Evolutionary conservation across 1,140 invertebrate genomes (phyloP).

Genomic region (Zophobas atratus): DNA sequence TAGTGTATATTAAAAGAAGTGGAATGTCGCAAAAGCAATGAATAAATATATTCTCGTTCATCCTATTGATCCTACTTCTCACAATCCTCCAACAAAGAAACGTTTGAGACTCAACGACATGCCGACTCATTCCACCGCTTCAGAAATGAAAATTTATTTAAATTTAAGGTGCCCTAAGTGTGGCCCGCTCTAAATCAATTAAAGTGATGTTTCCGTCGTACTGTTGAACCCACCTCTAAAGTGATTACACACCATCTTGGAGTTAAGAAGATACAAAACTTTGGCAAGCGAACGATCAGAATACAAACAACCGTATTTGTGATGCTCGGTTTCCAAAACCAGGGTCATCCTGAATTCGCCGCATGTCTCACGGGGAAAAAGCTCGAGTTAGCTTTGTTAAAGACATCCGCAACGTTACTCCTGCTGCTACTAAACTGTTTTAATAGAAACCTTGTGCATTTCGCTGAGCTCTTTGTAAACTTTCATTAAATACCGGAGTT

Average conservation of each 20-base stretch:
- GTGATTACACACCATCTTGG: slow-evolving; percentile 61
- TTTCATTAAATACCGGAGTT: slow-evolving; percentile 53
- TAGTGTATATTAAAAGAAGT: too few relatives aligned
- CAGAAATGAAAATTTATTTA: slow-evolving; percentile 31
- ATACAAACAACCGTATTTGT: slow-evolving; percentile 64
- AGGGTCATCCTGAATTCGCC: slow-evolving; percentile 60
- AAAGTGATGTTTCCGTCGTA: slow-evolving; percentile 44
- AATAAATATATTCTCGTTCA: background rate
- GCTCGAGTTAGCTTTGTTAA: slow-evolving; percentile 61
- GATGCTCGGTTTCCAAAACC: slow-evolving; percentile 62
- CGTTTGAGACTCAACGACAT: background rate
- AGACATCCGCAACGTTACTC: slow-evolving; percentile 57
- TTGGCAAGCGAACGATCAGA: slow-evolving; percentile 53
- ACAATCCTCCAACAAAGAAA: slow-evolving; percentile 9
- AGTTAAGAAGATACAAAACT: slow-evolving; percentile 64
- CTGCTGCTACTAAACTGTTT: slow-evolving; percentile 49
- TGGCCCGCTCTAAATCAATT: slow-evolving; percentile 42
- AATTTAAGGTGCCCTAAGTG: slow-evolving; percentile 31
- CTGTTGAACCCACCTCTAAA: slow-evolving; percentile 58
- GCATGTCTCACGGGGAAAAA: slow-evolving; percentile 57
- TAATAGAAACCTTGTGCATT: slow-evolving; percentile 51
- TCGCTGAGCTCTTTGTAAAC: slow-evolving; percentile 50
- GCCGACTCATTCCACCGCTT: background rate
- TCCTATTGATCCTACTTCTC: background rate
- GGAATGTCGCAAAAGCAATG: background rate